Conservation (phyloP, 2,797 vertebrate species). For the Sebastes umbrosus region DNA sequence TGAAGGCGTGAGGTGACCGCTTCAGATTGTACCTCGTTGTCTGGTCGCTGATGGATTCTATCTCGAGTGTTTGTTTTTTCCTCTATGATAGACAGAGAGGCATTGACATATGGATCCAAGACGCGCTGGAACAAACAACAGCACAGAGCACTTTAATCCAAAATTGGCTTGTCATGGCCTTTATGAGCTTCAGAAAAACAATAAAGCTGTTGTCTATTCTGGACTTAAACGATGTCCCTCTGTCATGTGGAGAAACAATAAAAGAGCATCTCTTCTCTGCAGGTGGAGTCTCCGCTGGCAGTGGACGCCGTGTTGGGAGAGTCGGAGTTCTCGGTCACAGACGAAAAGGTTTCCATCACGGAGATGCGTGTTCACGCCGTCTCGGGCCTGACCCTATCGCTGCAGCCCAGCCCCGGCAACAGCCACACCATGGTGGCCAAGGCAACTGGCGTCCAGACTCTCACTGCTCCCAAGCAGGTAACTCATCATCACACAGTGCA, state of each 20-base stretch:
- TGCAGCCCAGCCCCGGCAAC: slow-evolving; percentile 94
- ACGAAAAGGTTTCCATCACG: slow-evolving; percentile 96
- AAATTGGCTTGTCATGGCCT: slow-evolving; percentile 61
- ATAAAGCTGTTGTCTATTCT: slow-evolving; percentile 62
- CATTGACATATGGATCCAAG: slow-evolving; percentile 36
- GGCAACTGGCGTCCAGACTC: slow-evolving; percentile 89
- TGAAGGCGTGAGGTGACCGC: slow-evolving; percentile 13
- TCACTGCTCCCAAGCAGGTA: slow-evolving; percentile 93
- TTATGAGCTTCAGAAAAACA: slow-evolving; percentile 64
- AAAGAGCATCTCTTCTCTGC: slow-evolving; percentile 36
- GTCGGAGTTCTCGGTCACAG: slow-evolving; percentile 88
- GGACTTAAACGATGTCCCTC: slow-evolving; percentile 11
- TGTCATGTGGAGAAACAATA: slow-evolving; percentile 48
- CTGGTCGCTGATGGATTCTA: slow-evolving; percentile 38
- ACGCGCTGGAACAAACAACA: slow-evolving; percentile 36
- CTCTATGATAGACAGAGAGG: slow-evolving; percentile 41
- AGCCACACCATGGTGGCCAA: slow-evolving; percentile 97
- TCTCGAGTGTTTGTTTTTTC: slow-evolving; percentile 14
- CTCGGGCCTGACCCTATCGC: slow-evolving; percentile 89
- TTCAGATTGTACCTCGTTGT: slow-evolving; percentile 7
- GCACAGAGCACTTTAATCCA: slow-evolving; percentile 54
- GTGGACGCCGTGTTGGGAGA: slow-evolving; percentile 93
- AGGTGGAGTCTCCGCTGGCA: slow-evolving; percentile 96
- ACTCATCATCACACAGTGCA: not conserved
- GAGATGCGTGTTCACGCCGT: slow-evolving; percentile 92